Percentiles rank a stretch among this genome's conserved stretches.
Evolutionary conservation across 2,797 vertebrate genomes (phyloP).

Genomic region (Poeciliopsis presidionis): DNA sequence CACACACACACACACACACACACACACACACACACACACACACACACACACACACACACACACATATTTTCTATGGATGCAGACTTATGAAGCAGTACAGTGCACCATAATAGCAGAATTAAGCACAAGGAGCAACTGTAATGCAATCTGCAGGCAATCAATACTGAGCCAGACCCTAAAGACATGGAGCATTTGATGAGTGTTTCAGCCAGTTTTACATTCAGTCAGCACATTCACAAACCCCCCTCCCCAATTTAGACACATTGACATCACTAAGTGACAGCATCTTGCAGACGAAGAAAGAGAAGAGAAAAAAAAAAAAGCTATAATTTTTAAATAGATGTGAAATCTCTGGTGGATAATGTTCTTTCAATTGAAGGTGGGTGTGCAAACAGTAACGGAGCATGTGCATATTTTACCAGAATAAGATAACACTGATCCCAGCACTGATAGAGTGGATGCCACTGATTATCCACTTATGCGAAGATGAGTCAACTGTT

Average conservation of each 20-base stretch:
- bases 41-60: no score
- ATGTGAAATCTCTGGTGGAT: constrained; percentile 79
- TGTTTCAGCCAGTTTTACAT: constrained; percentile 75
- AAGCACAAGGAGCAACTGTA: constrained; percentile 73
- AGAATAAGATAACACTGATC: constrained; percentile 74
- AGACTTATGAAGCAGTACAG: constrained; percentile 61
- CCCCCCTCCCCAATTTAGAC: constrained; percentile 58
- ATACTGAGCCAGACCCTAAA: constrained; percentile 80
- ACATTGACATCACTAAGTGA: constrained; percentile 79
- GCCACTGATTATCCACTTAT: constrained; percentile 71
- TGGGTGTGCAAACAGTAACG: constrained; percentile 77
- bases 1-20: no score
- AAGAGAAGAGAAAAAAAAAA: constrained; percentile 65
- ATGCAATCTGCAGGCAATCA: constrained; percentile 82
- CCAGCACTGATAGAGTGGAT: constrained; percentile 68
- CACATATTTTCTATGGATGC: constrained; percentile 43
- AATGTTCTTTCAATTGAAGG: constrained; percentile 76
- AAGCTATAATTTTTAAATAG: constrained; percentile 78
- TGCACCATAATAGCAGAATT: constrained; percentile 76
- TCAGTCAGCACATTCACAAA: constrained; percentile 80
- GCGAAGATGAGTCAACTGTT: constrained; percentile 78
- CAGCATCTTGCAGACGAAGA: constrained; percentile 69
- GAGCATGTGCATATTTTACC: constrained; percentile 65
- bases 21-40: no score
- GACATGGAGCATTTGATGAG: constrained; percentile 78